Conservation (phyloP, 2,888 invertebrate species). For the Clepsis dumicolana region DNA sequence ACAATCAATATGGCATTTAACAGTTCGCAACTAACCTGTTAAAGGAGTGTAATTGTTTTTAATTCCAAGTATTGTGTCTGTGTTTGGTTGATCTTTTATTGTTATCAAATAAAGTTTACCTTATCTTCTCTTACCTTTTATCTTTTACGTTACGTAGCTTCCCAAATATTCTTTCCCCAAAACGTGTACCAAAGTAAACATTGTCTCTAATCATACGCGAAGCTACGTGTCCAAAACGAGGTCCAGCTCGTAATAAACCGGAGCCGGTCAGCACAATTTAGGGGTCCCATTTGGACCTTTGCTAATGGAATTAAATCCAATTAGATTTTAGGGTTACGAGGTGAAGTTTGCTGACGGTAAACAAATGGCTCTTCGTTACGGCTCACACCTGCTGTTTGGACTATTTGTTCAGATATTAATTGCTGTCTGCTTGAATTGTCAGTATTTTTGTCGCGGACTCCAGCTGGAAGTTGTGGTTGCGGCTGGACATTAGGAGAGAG, state of each 20-base stretch:
- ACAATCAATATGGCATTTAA: not conserved
- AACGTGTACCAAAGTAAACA: slow-evolving; percentile 47
- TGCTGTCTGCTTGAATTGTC: slow-evolving; percentile 59
- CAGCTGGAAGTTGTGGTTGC: slow-evolving; percentile 3
- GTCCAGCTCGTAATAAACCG: slow-evolving; percentile 71
- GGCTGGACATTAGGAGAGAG: not conserved
- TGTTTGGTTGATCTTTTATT: too few relatives aligned
- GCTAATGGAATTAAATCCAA: slow-evolving; percentile 86
- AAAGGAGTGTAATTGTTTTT: not conserved
- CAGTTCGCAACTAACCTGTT: not conserved
- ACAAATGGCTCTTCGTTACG: slow-evolving; percentile 80
- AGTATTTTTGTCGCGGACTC: slow-evolving; percentile 54
- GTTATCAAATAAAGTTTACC: too few relatives aligned
- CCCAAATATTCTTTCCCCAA: slow-evolving; percentile 14
- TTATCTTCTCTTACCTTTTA: too few relatives aligned
- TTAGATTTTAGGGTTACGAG: slow-evolving; percentile 85
- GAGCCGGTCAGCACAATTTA: slow-evolving; percentile 82
- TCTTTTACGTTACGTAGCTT: too few relatives aligned
- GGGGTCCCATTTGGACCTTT: slow-evolving; percentile 81
- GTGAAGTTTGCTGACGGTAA: slow-evolving; percentile 81
- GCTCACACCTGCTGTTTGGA: slow-evolving; percentile 73
- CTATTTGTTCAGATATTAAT: slow-evolving; percentile 70
- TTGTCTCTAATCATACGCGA: slow-evolving; percentile 51
- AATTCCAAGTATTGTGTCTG: not conserved
- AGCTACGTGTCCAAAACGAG: slow-evolving; percentile 49